A percentile compares a stretch with the other conserved stretches of the same genome.
These are phyloP conservation scores for Trichonephila clavipes DNA, from an alignment of 1,140 invertebrate species.

Conservation along the genomic window DNA sequence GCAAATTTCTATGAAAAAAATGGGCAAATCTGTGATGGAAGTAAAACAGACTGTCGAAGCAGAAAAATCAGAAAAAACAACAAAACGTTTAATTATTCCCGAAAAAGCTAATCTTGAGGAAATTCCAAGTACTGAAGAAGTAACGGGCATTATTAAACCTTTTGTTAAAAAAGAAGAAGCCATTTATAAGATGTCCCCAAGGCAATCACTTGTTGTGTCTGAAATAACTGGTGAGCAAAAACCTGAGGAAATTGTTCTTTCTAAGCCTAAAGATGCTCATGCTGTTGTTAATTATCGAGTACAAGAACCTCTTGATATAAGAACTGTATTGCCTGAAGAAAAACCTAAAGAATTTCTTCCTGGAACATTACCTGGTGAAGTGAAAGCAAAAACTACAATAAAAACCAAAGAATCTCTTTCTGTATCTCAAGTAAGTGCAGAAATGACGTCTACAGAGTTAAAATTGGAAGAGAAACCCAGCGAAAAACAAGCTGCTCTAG, in stretches of 20 bases:
- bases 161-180: constrained; percentile 48
- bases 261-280: constrained; percentile 63
- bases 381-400: constrained; percentile 69
- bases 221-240: constrained; percentile 73
- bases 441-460: constrained; percentile 69
- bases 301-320: constrained; percentile 71
- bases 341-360: constrained; percentile 71
- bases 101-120: constrained; percentile 59
- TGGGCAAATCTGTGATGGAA: constrained; percentile 71
- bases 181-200: constrained; percentile 64
- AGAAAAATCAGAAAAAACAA: constrained; percentile 40
- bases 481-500: constrained; percentile 56
- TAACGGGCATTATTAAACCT: constrained; percentile 30
- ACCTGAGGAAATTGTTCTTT: constrained; percentile 65
- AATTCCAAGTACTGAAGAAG: constrained; percentile 25
- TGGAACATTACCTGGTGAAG: constrained; percentile 70
- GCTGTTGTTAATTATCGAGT: constrained; percentile 58
- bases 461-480: constrained; percentile 64
- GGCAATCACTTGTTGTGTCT: constrained; percentile 73
- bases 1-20: constrained; percentile 76
- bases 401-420: constrained; percentile 74
- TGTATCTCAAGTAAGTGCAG: constrained; percentile 74
- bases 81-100: constrained; percentile 48
- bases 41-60: constrained; percentile 69
- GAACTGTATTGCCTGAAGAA: constrained; percentile 71